A percentile compares a stretch with the other conserved stretches of the same genome.
phyloP scores from a whole-genome alignment of 2,113 vertebrate species.

The Pelecanus crispus region DNA sequence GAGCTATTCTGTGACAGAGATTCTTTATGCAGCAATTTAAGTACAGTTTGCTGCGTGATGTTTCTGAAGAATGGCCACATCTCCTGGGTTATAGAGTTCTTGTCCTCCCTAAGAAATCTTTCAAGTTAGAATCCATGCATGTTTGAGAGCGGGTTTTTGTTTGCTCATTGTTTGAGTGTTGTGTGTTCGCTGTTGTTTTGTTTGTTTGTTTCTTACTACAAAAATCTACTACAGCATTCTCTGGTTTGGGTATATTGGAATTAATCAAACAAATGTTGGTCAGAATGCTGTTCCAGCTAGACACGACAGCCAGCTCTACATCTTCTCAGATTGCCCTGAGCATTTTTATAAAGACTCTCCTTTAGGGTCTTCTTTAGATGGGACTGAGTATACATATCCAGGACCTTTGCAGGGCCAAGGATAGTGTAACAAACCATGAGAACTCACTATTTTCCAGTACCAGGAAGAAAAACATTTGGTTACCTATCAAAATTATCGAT shows the following conservation, averaged over 20 bases:
- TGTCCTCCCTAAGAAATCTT: background rate
- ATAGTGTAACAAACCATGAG: background rate
- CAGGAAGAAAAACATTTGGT: background rate
- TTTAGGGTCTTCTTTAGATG: background rate
- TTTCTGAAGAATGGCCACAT: background rate
- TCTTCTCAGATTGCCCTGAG: background rate
- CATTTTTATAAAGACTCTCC: too few species aligned
- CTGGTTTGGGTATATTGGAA: background rate
- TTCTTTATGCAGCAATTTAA: background rate
- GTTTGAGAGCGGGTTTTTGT: background rate
- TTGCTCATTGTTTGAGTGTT: background rate
- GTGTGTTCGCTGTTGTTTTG: background rate
- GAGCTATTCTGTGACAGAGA: background rate
- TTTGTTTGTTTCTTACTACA: background rate
- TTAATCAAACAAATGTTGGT: background rate
- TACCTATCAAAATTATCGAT: background rate
- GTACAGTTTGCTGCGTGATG: background rate
- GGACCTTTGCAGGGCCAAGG: background rate
- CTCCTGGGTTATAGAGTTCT: background rate
- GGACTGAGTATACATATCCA: background rate
- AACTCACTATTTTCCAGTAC: background rate
- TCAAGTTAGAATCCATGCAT: background rate
- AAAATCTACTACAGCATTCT: background rate
- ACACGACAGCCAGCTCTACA: background rate
- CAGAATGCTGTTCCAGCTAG: background rate